Base-by-base conservation (phyloP, 2,113 vertebrate genomes). In the Tiliqua scincoides region DNA sequence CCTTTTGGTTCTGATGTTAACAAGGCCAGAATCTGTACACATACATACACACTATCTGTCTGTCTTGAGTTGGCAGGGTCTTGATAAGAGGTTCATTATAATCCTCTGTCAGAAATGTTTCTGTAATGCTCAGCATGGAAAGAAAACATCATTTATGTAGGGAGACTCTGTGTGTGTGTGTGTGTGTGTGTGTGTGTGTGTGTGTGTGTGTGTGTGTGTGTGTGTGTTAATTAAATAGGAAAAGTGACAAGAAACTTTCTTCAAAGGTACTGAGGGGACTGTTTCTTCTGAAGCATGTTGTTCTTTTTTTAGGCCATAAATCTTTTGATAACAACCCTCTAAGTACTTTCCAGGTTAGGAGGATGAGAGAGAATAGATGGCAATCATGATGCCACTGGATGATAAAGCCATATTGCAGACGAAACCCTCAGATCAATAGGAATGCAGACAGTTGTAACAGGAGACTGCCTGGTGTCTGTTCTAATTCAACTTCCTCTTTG, bases 401-500 rank as follows among this genome's bases (percentile, higher is more conserved):
- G 84, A 91, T 93, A 93, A 93, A 93, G 87, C 81, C 89, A 93
- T 92, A 90, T 93, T 90, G 89, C 87, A 93, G 91, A 86, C 92
- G 91, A 91, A 93, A 91, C 85, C 84, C 82, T 85, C 88, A 89
- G 88, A 94, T 94, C 91, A 93, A 92, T 92, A 93, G 90, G 79
- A 86, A 92, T 80, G 88, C 90, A 91, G 89, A 93, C 12, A 10
- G 86, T 80, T 93, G 80, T 92, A 86, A 86, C 87, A 86, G 84
- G 90, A 94, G 93, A 93, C 87, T 89, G 93, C 86, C 86, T 92
- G 82, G 88, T 90, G 89, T 91, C 94, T 89, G 84, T 89, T 95
- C 89, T 92, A 87, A 88, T 93, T 88, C 92, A 1, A 0, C 86
- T 93, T 91, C 87, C 92, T 87, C 52, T 0, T 12, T 75, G 0